Conservation (phyloP, 2,113 vertebrate genomes). For the Petromus typicus region DNA sequence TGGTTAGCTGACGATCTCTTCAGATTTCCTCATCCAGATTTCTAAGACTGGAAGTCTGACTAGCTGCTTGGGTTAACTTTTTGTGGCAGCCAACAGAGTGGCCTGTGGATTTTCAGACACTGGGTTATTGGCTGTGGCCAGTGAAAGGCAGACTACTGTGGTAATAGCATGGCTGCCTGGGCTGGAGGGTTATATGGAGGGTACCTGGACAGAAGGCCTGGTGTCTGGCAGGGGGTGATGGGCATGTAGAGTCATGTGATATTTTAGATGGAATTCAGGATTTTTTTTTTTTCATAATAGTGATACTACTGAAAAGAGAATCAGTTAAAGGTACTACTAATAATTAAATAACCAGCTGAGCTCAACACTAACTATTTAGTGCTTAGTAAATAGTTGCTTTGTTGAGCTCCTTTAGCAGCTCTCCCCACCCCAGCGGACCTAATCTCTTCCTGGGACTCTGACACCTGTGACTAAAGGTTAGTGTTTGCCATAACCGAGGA, state of each 20-base stretch:
- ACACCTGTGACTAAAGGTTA: background rate
- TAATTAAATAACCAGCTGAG: constrained; percentile 11
- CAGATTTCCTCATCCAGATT: constrained; percentile 28
- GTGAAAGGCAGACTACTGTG: background rate
- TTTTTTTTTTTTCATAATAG: constrained; percentile 24
- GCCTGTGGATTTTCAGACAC: background rate
- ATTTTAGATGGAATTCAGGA: background rate
- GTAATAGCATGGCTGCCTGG: background rate
- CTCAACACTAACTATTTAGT: constrained; percentile 26
- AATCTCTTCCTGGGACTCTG: background rate
- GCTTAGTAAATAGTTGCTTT: constrained; percentile 18
- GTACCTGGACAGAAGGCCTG: background rate
- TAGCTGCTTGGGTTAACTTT: background rate
- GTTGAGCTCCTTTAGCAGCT: background rate
- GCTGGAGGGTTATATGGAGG: background rate
- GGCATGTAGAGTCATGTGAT: constrained; percentile 1
- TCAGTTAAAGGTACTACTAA: background rate
- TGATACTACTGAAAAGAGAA: background rate
- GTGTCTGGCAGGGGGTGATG: background rate
- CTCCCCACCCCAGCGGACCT: background rate
- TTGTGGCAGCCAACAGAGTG: background rate
- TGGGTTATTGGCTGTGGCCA: background rate
- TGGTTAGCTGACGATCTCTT: background rate
- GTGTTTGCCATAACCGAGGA: background rate
- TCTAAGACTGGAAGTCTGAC: background rate